phyloP scores from a whole-genome alignment of 2,888 invertebrate species.

The Parnassius mnemosyne region DNA sequence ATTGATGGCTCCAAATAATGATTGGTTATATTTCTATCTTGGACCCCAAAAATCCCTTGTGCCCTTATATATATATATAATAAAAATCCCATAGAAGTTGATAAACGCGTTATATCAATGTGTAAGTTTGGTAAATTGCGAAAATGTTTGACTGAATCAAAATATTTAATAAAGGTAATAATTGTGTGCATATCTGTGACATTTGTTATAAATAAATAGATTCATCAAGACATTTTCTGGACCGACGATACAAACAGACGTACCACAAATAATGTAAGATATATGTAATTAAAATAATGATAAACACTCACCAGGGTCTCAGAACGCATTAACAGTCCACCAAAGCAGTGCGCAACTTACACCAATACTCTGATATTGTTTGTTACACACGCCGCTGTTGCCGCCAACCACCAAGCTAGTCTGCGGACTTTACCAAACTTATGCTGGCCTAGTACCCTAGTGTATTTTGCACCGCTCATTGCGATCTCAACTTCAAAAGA shows the following conservation, averaged over 20 bases:
- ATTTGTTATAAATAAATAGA: constrained; percentile 14
- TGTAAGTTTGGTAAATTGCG: constrained; percentile 7
- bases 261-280: constrained; percentile 34
- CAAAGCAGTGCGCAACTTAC: constrained; percentile 79
- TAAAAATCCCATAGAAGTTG: constrained; percentile 11
- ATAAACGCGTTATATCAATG: not conserved
- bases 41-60: constrained; percentile 15
- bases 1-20: constrained; percentile 6
- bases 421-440: constrained; percentile 76
- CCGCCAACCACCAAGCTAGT: constrained; percentile 75
- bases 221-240: constrained; percentile 23
- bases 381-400: constrained; percentile 72
- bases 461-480: constrained; percentile 53
- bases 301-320: constrained; percentile 77
- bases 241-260: constrained; percentile 27
- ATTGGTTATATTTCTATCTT: constrained; percentile 2
- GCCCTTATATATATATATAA: constrained; percentile 11
- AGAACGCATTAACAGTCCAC: constrained; percentile 78
- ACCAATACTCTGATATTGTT: constrained; percentile 57
- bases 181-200: not conserved
- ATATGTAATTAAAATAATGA: constrained; percentile 66
- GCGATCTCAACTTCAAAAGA: constrained; percentile 51
- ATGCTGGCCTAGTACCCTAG: constrained; percentile 73
- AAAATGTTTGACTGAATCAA: constrained; percentile 17
- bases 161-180: not conserved